A percentile compares a stretch with the other conserved stretches of the same genome.
phyloP scores from a whole-genome alignment of 2,113 vertebrate species.

The Vireo altiloquus region DNA sequence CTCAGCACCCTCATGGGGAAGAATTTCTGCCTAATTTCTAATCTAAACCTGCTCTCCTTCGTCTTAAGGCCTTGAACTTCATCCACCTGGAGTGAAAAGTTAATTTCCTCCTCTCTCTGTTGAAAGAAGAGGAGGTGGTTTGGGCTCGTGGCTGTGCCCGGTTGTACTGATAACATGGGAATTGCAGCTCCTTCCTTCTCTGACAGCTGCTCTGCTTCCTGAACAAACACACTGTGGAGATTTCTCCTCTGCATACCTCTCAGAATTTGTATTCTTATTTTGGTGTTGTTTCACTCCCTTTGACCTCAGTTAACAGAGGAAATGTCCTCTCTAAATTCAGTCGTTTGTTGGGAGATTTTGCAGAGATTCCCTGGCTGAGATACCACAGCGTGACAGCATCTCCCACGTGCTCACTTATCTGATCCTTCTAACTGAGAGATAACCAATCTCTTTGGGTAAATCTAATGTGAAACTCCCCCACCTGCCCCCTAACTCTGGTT shows the following conservation, averaged over 20 bases:
- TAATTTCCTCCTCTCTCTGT: background rate
- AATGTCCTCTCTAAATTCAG: background rate
- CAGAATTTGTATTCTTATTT: background rate
- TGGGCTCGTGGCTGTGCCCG: background rate
- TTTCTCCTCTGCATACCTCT: background rate
- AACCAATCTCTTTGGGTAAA: background rate
- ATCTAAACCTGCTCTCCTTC: background rate
- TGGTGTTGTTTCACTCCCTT: background rate
- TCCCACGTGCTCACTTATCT: background rate
- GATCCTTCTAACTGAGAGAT: background rate
- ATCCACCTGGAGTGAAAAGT: background rate
- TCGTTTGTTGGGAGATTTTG: background rate
- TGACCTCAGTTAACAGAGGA: background rate
- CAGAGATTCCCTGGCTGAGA: background rate
- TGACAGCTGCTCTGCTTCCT: background rate
- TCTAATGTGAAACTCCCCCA: background rate
- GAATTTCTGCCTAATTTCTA: background rate
- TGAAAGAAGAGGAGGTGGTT: background rate
- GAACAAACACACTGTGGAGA: background rate
- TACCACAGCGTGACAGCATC: accelerated
- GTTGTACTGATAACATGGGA: background rate
- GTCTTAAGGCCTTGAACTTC: background rate
- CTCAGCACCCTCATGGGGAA: background rate
- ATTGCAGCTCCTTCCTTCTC: background rate
- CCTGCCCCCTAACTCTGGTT: background rate